Conservation (phyloP, 2,113 vertebrate species). For the Empidonax traillii region DNA sequence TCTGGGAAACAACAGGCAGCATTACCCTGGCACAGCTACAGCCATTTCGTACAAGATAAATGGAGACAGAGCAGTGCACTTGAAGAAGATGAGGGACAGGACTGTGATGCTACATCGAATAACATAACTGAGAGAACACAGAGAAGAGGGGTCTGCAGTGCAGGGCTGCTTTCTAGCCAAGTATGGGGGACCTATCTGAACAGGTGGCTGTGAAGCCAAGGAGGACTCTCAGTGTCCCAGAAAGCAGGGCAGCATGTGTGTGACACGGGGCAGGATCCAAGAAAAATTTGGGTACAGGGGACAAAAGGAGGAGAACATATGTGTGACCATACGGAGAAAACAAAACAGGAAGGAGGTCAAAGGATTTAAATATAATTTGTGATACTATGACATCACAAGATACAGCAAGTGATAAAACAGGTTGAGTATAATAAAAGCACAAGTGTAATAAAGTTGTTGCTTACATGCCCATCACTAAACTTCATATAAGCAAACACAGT, state of each 20-base stretch:
- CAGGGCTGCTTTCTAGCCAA: neutral
- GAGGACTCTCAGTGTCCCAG: neutral
- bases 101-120: neutral
- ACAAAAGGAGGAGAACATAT: neutral
- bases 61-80: neutral
- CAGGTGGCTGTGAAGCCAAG: accelerated
- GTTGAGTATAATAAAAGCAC: neutral
- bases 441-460: neutral
- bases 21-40: neutral
- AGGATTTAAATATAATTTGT: conserved; percentile 20
- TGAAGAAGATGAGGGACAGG: neutral
- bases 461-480: neutral
- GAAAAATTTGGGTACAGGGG: neutral
- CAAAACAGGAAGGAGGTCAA: neutral
- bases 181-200: neutral
- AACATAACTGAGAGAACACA: neutral
- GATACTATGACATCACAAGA: neutral
- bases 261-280: neutral
- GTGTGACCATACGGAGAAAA: neutral
- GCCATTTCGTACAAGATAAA: neutral
- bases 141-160: accelerated
- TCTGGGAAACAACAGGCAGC: neutral
- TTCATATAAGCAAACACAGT: neutral
- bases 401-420: neutral
- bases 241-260: accelerated